Conservation (phyloP, 2,888 invertebrate genomes). For the Maniola hyperantus region DNA sequence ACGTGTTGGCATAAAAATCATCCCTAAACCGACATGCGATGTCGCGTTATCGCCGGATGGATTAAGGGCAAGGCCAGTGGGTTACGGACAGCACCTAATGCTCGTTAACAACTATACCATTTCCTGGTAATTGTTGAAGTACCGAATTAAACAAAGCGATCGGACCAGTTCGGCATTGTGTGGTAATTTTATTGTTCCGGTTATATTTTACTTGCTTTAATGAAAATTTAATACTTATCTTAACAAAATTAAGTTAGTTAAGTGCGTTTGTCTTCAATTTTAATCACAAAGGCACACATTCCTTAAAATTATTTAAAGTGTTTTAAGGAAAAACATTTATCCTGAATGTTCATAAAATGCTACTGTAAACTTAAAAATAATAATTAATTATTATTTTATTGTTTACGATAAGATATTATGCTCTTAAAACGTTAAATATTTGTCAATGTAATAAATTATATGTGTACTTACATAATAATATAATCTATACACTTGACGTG, state of each 20-base stretch:
- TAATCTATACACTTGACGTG: too few species aligned
- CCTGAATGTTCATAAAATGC: too few species aligned
- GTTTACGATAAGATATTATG: too few species aligned
- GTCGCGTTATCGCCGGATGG: slow-evolving; percentile 49
- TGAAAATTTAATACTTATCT: slow-evolving; percentile 13
- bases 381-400: too few species aligned
- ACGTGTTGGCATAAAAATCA: too few species aligned
- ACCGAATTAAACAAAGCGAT: slow-evolving; percentile 42
- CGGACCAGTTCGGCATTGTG: slow-evolving; percentile 43
- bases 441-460: too few species aligned
- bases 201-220: slow-evolving; percentile 15
- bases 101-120: slow-evolving; percentile 46
- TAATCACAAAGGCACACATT: neutral
- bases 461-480: too few species aligned
- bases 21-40: slow-evolving; percentile 16
- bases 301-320: neutral
- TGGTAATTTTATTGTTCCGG: slow-evolving; percentile 44
- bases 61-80: slow-evolving; percentile 65
- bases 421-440: too few species aligned
- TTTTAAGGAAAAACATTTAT: too few species aligned
- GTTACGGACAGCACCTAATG: slow-evolving; percentile 57
- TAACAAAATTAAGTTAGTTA: slow-evolving; percentile 1
- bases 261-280: neutral
- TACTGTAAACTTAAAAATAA: too few species aligned
- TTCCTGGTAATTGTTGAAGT: slow-evolving; percentile 56